Percentiles rank a stretch among this genome's conserved stretches.
Evolutionary conservation across 2,888 invertebrate species (phyloP).

Genomic region (Diachrysia chrysitis): DNA sequence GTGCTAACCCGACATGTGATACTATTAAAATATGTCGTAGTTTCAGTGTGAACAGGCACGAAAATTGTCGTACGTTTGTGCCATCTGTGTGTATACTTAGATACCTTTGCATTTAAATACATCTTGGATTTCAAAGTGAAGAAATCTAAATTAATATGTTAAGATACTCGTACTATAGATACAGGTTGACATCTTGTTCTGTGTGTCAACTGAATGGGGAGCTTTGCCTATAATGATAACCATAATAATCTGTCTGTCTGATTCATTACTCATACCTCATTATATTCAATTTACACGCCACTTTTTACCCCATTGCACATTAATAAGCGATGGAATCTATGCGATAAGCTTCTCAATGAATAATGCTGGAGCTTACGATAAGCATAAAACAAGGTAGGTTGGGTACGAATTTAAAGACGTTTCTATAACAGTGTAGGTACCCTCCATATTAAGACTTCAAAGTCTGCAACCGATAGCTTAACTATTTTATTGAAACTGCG

Average conservation of each 20-base stretch:
- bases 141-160: no score
- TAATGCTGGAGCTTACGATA: conserved; percentile 2
- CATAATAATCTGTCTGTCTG: conserved; percentile 9
- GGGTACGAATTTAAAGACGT: not conserved
- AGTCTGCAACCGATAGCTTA: not conserved
- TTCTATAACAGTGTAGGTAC: not conserved
- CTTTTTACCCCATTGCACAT: conserved; percentile 18
- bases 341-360: conserved; percentile 15
- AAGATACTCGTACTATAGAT: no score
- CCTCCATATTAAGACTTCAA: not conserved
- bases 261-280: conserved; percentile 44
- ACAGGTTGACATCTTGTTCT: not conserved
- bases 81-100: no score
- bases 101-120: no score
- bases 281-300: conserved; percentile 34
- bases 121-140: no score
- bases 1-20: no score
- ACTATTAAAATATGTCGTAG: no score
- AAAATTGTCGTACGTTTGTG: no score
- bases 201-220: not conserved
- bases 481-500: not conserved
- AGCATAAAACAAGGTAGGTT: not conserved
- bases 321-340: conserved; percentile 22
- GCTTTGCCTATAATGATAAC: conserved; percentile 15
- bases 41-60: no score